Base-by-base conservation (phyloP, 1,140 invertebrate species). In the Muscidifurax raptorellus region DNA sequence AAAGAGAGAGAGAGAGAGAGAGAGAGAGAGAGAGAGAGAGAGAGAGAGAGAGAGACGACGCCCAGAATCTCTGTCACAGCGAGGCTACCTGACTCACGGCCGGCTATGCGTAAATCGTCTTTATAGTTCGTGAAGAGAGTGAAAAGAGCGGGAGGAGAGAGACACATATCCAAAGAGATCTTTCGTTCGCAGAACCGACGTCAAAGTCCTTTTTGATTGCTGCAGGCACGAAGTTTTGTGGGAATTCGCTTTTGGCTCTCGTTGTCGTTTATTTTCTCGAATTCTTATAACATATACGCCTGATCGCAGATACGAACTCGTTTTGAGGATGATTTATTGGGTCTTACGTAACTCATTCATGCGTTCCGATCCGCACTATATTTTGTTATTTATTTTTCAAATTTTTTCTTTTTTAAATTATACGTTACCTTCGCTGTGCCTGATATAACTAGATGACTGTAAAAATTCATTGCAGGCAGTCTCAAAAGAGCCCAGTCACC, bases 31-130 rank as follows among this genome's bases (percentile, higher is more conserved):
- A 83, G 84, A 80, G 80, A 76, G 79, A 81, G n/a, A 81, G 59
- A 64, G 12, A 64, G 59, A 64, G 59, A 64, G n/a, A 83, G 84
- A 80, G 80, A 76, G 79, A 81, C 36, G 85, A 88, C 86, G 87
- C 66, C 36, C 40, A 74, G 74, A 83, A 83, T 77, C 64, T 36
- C 74, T 36, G 22, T 28, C 47, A 64, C 69, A 47, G 32, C 47
- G n/a, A 27, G 27, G 32, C 52, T 82, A 59, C 52, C 72, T 40
- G 74, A 30, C 28, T 32, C 4, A 64, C 80, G 22, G 18, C 15
- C 67, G 44, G 40, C 44, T 72, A 72, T 32, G 74, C 64, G 74
- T 83, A 83, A 77, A 83, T 83, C 67, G 69, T 77, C 82, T 83
- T 83, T 83, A 83, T 77, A 77, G 59, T 67, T 40, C 12, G 72